Base-by-base conservation (phyloP, 2,797 vertebrate species). In the Tiaroga cobitis region DNA sequence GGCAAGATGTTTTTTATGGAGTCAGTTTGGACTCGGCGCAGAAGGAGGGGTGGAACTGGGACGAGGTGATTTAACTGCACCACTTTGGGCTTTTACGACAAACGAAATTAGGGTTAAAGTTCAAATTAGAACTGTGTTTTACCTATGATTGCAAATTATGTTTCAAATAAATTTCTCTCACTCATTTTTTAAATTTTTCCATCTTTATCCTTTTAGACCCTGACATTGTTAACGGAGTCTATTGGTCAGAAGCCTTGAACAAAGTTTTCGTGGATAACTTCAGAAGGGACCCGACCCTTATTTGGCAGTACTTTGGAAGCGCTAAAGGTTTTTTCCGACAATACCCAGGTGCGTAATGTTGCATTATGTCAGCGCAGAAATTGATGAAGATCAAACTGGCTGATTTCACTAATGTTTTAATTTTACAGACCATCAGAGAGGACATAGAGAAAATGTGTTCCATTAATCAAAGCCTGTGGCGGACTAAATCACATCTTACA, bases 231-330 rank as follows among this genome's bases (percentile, higher is more conserved):
- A 99, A 99, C 51, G 98, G 98, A 46, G 97, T 99, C 80, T 99
- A 97, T 89, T 99, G 98, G 98, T 99, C 98, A 0, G 98, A 99
- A 92, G 97, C 98, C 19, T 93, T 99, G 90, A 99, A 99, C 92
- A 99, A 98, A 92, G 97, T 99, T 7, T 99, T 99, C 89, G 97
- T 99, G 21, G 97, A 99, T 90, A 99, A 99, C 91, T 99, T 97
- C 92, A 96, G 97, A 89, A 96, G 95, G 84, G 98, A 99, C 86
- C 97, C 98, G 0, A 97, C 98, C 15, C 96, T 99, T 37, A 98
- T 97, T 88, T 99, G 98, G 98, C 98, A 99, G 87, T 99, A 99
- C 90, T 99, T 99, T 90, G 98, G 97, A 89, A 99, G 98, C 15
- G 97, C 98, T 77, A 99, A 99, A 90, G 98, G 98, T 74, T 99